Evolutionary conservation across 2,113 vertebrate genomes (phyloP).

Genomic region (Gopherus evgoodei): DNA sequence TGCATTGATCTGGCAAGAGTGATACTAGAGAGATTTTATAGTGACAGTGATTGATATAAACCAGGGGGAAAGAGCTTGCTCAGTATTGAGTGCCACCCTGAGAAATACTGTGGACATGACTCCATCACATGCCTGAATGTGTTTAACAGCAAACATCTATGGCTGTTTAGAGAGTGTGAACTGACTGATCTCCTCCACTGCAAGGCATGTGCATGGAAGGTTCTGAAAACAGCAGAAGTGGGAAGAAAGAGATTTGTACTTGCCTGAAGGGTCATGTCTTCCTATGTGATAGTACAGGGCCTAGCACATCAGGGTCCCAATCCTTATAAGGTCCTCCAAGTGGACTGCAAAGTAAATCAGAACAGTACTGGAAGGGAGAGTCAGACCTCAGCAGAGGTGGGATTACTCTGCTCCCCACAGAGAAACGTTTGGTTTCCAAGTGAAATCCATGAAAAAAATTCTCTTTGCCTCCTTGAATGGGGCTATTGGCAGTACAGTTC

Average conservation of each 20-base stretch:
- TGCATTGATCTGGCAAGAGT: background rate
- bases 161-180: background rate
- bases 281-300: background rate
- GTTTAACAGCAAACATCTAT: background rate
- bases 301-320: background rate
- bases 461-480: background rate
- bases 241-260: background rate
- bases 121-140: background rate
- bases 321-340: background rate
- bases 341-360: background rate
- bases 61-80: background rate
- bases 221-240: background rate
- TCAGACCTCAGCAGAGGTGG: fast-evolving
- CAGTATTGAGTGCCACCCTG: background rate
- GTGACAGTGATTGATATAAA: background rate
- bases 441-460: background rate
- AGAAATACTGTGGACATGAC: background rate
- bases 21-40: background rate
- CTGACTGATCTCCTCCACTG: background rate
- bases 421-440: background rate
- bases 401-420: background rate
- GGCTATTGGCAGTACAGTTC: background rate
- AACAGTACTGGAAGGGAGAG: fast-evolving
- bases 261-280: background rate
- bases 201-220: background rate